Evolutionary conservation across 2,113 vertebrate genomes (phyloP), one percentile per base, ranked within the genome.

Genomic region (Struthidea cinerea): DNA sequence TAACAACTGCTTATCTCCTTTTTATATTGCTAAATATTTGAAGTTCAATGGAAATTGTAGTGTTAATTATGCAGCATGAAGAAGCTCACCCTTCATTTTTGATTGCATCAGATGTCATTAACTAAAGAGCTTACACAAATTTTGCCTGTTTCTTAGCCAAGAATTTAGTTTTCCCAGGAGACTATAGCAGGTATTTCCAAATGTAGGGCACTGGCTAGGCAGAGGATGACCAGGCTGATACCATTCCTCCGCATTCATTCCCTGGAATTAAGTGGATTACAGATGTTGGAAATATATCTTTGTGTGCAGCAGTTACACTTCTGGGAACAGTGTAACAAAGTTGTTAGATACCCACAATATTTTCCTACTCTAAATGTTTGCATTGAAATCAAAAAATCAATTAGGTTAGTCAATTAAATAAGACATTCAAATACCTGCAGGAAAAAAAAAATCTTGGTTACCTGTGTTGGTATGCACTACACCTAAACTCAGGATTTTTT

Each of bases 81-180:
- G 16, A 26, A 69, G 26, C 42, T 73, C 16, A 52, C 5, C 2
- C 14, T 84, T 46, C 46, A 41, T 50, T 63, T 89, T 68, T 61
- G 0, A 50, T 59, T 0, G 0, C 32, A 50, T 59, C 17, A 41
- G 16, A 42, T 32, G 3, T 14, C 30, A 37, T 55, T 85, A 41
- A 59, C 5, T 35, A 41, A 78, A 49, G 13, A 87, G 7, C 3
- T 61, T 50, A 61, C 16, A 65, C 7, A 78, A 74, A 23, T 56
- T 28, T 81, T 89, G 5, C 12, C 11, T 60, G 12, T 13, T 68
- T 47, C 16, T 57, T 69, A 22, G 18, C 8, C 35, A 78, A 74
- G 21, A 1, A 44, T 49, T 44, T 52, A 3, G 5, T 49, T 84
- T 81, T 63, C 55, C 42, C 23, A 20, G 39, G 24, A 87, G 11